Conservation (phyloP, 2,797 vertebrate genomes). For the Alfaro cultratus region DNA sequence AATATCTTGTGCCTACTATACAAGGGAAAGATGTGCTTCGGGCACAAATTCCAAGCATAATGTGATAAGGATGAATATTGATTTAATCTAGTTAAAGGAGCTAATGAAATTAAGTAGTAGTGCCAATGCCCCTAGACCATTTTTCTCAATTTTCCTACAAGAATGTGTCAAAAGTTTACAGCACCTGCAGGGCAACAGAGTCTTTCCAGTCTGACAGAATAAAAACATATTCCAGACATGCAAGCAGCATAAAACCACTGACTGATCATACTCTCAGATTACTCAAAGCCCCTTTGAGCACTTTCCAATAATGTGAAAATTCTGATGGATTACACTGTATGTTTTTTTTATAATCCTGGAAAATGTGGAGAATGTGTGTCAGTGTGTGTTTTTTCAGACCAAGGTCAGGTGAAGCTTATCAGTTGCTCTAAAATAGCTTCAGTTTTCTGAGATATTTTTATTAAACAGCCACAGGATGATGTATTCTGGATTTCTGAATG, state of each 20-base stretch:
- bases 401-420: constrained; percentile 41
- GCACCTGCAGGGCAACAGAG: constrained; percentile 10
- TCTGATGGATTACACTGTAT: constrained; percentile 52
- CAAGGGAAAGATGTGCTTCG: background rate
- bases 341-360: constrained; percentile 44
- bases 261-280: constrained; percentile 44
- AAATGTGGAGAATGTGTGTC: constrained; percentile 52
- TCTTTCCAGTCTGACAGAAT: constrained; percentile 46
- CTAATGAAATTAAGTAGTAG: background rate
- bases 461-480: background rate
- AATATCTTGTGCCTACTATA: background rate
- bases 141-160: background rate
- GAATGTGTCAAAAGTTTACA: background rate
- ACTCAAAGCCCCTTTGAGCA: constrained; percentile 30
- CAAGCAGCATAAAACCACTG: constrained; percentile 36
- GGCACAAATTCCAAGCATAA: background rate
- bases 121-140: background rate
- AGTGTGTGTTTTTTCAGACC: constrained; percentile 33
- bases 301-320: constrained; percentile 53
- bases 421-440: constrained; percentile 36
- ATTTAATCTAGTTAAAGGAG: background rate
- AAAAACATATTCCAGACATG: constrained; percentile 51
- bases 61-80: background rate
- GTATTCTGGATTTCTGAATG: constrained; percentile 7
- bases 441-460: constrained; percentile 32